Conservation (phyloP, 2,888 invertebrate species). For the Polyommatus icarus region DNA sequence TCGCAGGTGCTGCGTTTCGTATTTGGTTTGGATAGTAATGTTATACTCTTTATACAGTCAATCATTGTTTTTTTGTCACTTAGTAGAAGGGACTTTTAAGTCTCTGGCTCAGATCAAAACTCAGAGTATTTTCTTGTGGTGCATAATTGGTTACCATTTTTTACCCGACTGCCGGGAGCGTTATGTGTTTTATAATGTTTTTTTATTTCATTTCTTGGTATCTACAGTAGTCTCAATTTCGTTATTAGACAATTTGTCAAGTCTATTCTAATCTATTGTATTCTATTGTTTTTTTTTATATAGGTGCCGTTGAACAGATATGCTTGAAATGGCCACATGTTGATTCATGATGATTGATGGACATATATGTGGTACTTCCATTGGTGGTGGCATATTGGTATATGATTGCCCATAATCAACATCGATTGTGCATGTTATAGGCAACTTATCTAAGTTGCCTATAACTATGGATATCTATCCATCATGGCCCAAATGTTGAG, state of each 20-base stretch:
- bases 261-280: not conserved
- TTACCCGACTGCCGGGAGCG: too few species aligned
- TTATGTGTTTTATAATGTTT: not conserved
- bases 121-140: not conserved
- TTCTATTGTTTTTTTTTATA: not conserved
- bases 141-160: not conserved
- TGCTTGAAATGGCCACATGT: not conserved
- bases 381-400: too few species aligned
- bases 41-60: too few species aligned
- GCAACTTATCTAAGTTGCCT: too few species aligned
- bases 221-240: not conserved
- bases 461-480: too few species aligned
- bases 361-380: not conserved
- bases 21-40: too few species aligned
- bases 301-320: not conserved
- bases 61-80: too few species aligned
- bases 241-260: conserved; percentile 21
- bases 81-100: too few species aligned
- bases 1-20: too few species aligned
- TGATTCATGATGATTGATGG: not conserved
- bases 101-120: not conserved
- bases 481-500: not conserved
- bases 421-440: too few species aligned
- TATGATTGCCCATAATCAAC: too few species aligned
- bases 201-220: not conserved